phyloP scores from a whole-genome alignment of 2,797 vertebrate genomes.

The Mormyrops attenuatus region DNA sequence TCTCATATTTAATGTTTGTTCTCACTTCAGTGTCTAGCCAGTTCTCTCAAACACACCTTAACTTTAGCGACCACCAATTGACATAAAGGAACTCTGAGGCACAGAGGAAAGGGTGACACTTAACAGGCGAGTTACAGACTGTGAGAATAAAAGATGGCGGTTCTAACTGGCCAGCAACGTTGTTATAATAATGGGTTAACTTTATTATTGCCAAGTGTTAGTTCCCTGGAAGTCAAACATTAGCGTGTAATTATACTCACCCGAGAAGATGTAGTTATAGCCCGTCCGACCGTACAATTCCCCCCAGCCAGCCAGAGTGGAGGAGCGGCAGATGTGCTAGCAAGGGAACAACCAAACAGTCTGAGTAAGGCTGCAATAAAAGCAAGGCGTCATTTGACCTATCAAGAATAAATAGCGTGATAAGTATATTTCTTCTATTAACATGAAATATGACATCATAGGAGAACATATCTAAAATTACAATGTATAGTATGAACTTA shows the following conservation, averaged over 20 bases:
- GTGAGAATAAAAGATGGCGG: background rate
- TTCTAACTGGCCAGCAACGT: background rate
- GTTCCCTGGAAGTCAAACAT: constrained; percentile 21
- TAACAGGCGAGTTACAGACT: background rate
- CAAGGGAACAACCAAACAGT: constrained; percentile 18
- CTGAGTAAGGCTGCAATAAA: background rate
- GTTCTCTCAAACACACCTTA: background rate
- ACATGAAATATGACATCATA: background rate
- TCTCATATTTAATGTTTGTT: background rate
- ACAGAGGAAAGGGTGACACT: background rate
- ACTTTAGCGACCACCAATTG: background rate
- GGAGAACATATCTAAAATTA: background rate
- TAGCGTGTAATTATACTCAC: constrained; percentile 48
- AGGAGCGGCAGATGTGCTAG: constrained; percentile 93
- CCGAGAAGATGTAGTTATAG: constrained; percentile 98
- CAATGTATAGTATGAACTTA: background rate
- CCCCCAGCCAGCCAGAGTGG: constrained; percentile 93
- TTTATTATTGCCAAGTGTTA: background rate
- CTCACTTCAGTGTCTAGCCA: background rate
- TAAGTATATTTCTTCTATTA: background rate
- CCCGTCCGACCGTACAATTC: constrained; percentile 93
- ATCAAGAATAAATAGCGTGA: background rate
- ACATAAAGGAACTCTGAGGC: background rate
- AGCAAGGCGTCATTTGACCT: background rate
- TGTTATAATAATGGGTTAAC: background rate